These are phyloP conservation scores for Sakesphorus luctuosus DNA, from an alignment of 2,113 vertebrate species.

Conservation along the genomic window DNA sequence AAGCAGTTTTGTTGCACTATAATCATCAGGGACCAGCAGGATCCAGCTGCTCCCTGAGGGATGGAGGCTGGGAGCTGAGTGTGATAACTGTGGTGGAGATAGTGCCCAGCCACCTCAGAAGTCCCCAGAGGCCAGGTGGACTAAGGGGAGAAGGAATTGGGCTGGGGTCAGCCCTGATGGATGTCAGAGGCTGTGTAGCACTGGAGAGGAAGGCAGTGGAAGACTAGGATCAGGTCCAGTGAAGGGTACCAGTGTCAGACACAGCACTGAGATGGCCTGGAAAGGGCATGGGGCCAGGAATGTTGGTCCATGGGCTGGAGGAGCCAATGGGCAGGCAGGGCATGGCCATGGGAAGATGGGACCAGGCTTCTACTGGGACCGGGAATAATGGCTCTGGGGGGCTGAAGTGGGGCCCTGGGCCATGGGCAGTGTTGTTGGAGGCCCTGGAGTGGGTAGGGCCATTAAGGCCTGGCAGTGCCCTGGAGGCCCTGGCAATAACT, in stretches of 20 bases:
- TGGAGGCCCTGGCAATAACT: background rate
- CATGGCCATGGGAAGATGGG: background rate
- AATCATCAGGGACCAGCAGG: background rate
- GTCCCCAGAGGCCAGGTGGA: background rate
- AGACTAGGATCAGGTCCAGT: too few relatives aligned
- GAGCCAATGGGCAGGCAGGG: fast-evolving
- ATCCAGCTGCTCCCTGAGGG: background rate
- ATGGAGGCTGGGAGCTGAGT: fast-evolving
- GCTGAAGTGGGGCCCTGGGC: background rate
- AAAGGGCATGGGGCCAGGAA: background rate
- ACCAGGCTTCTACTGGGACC: background rate
- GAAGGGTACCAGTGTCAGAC: background rate
- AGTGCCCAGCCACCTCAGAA: background rate
- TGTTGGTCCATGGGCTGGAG: fast-evolving
- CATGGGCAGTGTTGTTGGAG: fast-evolving
- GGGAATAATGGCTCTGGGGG: fast-evolving
- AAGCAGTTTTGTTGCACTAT: background rate
- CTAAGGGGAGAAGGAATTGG: background rate
- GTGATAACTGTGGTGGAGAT: background rate
- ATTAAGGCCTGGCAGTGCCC: background rate
- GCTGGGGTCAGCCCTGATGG: fast-evolving
- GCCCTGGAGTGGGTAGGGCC: fast-evolving
- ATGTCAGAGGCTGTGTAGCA: background rate
- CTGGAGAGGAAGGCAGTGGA: background rate
- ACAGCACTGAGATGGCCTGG: background rate